Evolutionary conservation across 2,797 vertebrate species (phyloP).

Genomic region (Ataeniobius toweri): DNA sequence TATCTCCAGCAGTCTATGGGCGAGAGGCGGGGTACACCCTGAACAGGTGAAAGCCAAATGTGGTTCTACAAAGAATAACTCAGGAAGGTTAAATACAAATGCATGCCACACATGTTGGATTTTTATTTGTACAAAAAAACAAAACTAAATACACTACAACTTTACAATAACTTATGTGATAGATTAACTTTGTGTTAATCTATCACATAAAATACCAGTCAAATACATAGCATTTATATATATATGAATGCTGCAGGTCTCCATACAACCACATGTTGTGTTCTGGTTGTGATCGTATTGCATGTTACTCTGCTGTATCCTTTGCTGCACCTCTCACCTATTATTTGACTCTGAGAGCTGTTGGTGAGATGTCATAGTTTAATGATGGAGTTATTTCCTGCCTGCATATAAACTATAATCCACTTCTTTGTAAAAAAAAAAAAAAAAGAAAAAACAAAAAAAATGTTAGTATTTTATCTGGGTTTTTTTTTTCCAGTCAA

Average conservation of each 20-base stretch:
- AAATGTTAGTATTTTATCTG: neutral
- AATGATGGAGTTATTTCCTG: neutral
- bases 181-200: neutral
- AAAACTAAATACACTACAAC: neutral
- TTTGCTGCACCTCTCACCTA: neutral
- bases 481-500: neutral
- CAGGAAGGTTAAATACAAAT: neutral
- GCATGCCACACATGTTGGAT: neutral
- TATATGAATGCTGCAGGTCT: neutral
- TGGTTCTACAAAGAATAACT: neutral
- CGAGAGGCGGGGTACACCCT: too few relatives aligned
- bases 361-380: neutral
- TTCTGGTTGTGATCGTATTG: neutral
- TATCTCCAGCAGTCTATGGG: too few relatives aligned
- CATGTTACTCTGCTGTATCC: neutral
- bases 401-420: conserved; percentile 23
- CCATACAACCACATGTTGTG: neutral
- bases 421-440: neutral
- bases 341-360: conserved; percentile 11
- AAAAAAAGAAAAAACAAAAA: neutral
- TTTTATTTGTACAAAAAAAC: neutral
- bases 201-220: neutral
- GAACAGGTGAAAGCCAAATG: neutral
- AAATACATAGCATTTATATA: too few relatives aligned
- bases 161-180: neutral